phyloP scores from a whole-genome alignment of 2,113 vertebrate species.

The Equus quagga region DNA sequence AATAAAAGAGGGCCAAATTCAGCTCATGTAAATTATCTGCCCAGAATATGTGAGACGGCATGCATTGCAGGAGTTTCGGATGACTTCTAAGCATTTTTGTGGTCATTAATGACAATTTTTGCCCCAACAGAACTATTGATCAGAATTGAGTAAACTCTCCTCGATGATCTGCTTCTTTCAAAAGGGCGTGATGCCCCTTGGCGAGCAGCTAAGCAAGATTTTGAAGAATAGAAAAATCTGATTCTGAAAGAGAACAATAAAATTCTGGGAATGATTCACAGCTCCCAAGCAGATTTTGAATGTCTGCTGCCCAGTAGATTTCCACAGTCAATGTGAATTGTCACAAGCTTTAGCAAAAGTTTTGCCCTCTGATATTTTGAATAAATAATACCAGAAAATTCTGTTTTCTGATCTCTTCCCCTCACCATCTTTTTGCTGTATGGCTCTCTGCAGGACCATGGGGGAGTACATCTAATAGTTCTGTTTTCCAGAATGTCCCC shows the following conservation, averaged over 20 bases:
- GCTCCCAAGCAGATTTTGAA: not conserved
- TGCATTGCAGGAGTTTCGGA: not conserved
- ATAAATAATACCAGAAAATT: constrained; percentile 42
- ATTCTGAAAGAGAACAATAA: not conserved
- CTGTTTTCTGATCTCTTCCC: not conserved
- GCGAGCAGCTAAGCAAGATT: not conserved
- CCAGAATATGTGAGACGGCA: not conserved
- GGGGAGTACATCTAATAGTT: not conserved
- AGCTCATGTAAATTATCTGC: not conserved
- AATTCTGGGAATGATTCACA: not conserved
- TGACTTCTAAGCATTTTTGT: not conserved
- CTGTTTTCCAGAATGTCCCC: not conserved
- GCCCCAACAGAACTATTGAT: not conserved
- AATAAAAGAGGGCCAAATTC: not conserved
- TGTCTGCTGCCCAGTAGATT: not conserved
- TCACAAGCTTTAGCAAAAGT: not conserved
- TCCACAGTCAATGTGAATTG: not conserved
- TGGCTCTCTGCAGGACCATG: not conserved
- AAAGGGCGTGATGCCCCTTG: not conserved
- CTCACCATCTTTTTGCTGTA: not conserved
- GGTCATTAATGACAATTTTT: not conserved
- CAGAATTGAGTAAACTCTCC: not conserved
- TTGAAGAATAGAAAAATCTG: not conserved
- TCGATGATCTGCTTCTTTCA: not conserved
- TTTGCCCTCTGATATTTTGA: constrained; percentile 1